Base-by-base conservation (phyloP, 1,140 invertebrate genomes). In the Protaetia brevitarsis region DNA sequence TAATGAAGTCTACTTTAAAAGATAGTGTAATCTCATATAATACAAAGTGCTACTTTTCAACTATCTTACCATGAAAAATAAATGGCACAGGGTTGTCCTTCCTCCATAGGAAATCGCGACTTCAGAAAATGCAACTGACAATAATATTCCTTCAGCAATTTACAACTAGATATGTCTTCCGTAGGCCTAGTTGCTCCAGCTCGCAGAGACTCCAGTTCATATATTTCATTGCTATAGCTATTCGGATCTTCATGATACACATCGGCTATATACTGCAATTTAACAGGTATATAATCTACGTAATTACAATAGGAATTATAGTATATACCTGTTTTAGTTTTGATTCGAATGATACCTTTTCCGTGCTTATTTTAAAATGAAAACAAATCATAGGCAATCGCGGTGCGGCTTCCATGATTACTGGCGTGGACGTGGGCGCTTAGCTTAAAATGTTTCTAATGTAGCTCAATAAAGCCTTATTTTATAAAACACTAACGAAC, bases 191-290 rank as follows among this genome's bases (percentile, higher is more conserved):
- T 86, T 3, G 94, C 93, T 71, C 89, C 86, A 64, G 89, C 87
- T 73, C 96, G 83, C 21, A 98, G 79, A 5, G 85, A 85, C 80
- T 97, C 94, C 74, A 99, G 78, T 66, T 95, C 92, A 72, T 89
- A 86, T 65, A 98, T 93, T 78, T 98, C 95, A 76, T 90, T 90
- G 61, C 84, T 87, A 76, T 94, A 99, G 2, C 87, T 87, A 64
- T 95, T 92, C 5, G 95, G 90, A 82, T 98, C 92, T 82, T 98
- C 96, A 79, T 93, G 88, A 79, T 97, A 99, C 76, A 91, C 90
- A 57, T 90, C 88, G 45, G 87, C 84, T 76, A 99, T 98, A 74
- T 94, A 96, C 96, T 98, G 65, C 85, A 82, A 63, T 7, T 36
- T 67, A 71, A 75, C 72, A 64, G 57, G 56, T 36, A 65, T 70